Conservation (phyloP, 2,797 vertebrate genomes). For the Tadarida brasiliensis region DNA sequence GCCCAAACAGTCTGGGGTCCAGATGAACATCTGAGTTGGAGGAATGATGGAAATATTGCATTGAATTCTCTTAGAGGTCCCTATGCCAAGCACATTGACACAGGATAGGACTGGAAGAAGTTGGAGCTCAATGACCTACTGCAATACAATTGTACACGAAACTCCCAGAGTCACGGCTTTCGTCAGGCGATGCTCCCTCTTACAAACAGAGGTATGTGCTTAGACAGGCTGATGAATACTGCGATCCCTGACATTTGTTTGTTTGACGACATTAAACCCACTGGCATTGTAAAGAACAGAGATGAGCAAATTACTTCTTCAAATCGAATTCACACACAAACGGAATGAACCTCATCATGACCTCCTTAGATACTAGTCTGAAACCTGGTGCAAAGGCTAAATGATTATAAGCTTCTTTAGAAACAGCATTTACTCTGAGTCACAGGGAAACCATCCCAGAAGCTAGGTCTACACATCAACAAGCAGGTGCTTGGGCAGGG, state of each 20-base stretch:
- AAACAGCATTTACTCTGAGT: conserved; percentile 34
- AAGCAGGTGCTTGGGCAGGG: not conserved
- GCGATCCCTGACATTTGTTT: not conserved
- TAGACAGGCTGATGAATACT: not conserved
- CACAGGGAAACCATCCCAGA: conserved; percentile 28
- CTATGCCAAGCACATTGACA: not conserved
- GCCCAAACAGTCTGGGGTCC: not conserved
- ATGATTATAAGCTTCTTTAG: conserved; percentile 32
- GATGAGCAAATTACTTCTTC: not conserved
- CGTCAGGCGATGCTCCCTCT: not conserved
- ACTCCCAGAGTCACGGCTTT: not conserved
- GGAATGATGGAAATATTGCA: not conserved
- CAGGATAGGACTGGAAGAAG: not conserved
- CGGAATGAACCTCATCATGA: not conserved
- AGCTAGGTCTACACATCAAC: not conserved
- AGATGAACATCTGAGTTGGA: not conserved
- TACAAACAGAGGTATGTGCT: not conserved
- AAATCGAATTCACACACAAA: conserved; percentile 15
- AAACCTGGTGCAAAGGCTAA: conserved; percentile 53
- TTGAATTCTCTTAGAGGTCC: not conserved
- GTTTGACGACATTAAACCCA: not conserved
- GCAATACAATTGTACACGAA: not conserved
- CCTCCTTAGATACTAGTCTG: conserved; percentile 47
- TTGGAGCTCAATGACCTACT: not conserved
- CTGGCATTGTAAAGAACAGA: not conserved